Conservation (phyloP, 1,140 invertebrate species). For the Zaprionus lachaisei region DNA sequence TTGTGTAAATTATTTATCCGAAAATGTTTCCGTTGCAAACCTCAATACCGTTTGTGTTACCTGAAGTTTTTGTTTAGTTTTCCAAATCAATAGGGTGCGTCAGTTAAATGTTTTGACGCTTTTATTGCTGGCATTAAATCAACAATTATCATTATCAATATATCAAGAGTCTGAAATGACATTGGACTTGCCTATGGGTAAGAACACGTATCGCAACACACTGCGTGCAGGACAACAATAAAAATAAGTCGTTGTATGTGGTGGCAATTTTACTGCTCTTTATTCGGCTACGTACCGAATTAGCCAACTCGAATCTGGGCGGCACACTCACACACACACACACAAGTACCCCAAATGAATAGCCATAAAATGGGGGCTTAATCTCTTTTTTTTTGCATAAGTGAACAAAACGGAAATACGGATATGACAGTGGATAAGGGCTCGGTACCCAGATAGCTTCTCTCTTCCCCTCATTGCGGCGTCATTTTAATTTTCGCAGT, state of each 20-base stretch:
- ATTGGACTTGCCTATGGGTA: conserved; percentile 10
- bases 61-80: neutral
- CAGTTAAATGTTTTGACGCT: neutral
- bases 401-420: conserved; percentile 21
- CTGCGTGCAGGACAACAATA: conserved; percentile 19
- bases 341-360: neutral
- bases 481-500: conserved; percentile 64
- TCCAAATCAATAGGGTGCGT: neutral
- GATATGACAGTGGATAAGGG: conserved; percentile 40
- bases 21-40: neutral
- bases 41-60: neutral
- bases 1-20: neutral
- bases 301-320: conserved; percentile 19
- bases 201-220: neutral
- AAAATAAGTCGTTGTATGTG: conserved; percentile 23
- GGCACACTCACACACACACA: neutral
- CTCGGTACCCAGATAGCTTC: neutral
- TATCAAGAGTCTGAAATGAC: conserved; percentile 7
- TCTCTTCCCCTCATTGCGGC: conserved; percentile 26
- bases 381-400: conserved; percentile 39
- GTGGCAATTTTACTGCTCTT: conserved; percentile 39
- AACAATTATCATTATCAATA: neutral
- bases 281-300: conserved; percentile 35
- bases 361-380: conserved; percentile 41
- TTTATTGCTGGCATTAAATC: conserved; percentile 8